Evolutionary conservation across 2,113 vertebrate species (phyloP).

Genomic region (Pygoscelis antarcticus): DNA sequence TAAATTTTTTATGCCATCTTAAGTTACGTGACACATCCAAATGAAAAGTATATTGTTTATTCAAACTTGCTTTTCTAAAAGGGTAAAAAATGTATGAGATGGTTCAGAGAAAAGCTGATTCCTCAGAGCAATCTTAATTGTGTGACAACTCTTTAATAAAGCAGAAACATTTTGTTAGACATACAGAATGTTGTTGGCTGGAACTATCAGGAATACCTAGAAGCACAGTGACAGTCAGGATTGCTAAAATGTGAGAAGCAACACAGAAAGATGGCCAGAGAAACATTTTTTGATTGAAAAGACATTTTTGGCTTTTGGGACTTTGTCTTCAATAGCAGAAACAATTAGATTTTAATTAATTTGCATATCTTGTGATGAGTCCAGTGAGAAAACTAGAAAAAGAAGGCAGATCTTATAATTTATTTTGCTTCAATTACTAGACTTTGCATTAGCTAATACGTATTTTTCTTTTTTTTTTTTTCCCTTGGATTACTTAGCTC

Average conservation of each 20-base stretch:
- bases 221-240: neutral
- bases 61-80: neutral
- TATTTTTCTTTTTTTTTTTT: too few relatives aligned
- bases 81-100: neutral
- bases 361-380: neutral
- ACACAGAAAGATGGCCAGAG: neutral
- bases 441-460: neutral
- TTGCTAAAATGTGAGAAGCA: neutral
- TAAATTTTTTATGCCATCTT: neutral
- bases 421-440: neutral
- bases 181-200: neutral
- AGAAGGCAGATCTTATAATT: neutral
- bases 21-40: neutral
- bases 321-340: neutral
- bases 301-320: neutral
- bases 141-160: neutral
- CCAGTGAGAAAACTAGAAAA: neutral
- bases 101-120: neutral
- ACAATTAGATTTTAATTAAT: neutral
- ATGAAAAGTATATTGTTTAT: neutral
- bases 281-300: neutral
- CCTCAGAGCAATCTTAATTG: neutral
- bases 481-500: neutral
- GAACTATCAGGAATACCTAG: neutral
- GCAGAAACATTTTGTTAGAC: neutral